Percentiles rank a stretch among this genome's conserved stretches.
phyloP scores from a whole-genome alignment of 1,140 invertebrate genomes.

The Adelges cooleyi region DNA sequence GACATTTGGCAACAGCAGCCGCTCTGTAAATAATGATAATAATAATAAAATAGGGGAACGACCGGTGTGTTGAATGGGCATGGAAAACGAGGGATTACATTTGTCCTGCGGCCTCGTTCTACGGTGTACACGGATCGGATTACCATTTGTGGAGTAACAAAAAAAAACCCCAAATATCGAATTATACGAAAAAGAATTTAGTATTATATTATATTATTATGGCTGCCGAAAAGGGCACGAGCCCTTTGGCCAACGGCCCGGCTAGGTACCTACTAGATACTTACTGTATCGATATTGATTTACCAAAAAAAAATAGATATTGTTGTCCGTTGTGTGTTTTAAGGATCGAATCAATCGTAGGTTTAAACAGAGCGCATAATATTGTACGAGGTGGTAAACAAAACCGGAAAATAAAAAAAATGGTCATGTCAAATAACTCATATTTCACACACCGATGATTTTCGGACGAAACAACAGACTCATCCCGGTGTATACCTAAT shows the following conservation, averaged over 20 bases:
- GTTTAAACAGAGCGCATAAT: neutral
- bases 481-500: no score
- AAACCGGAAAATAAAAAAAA: neutral
- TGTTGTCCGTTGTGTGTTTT: neutral
- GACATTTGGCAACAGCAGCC: neutral
- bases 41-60: neutral
- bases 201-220: no score
- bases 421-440: no score
- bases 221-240: slow-evolving; percentile 1
- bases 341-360: neutral
- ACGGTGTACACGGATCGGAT: slow-evolving; percentile 11
- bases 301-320: neutral
- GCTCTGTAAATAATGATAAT: no score
- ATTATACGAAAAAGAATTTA: neutral
- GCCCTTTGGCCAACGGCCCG: neutral
- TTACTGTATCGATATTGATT: slow-evolving; percentile 4
- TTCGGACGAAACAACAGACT: no score
- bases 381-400: neutral
- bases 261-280: neutral
- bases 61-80: neutral
- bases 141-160: neutral
- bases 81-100: slow-evolving; percentile 18
- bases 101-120: slow-evolving; percentile 25
- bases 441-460: slow-evolving; percentile 1
- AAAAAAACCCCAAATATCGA: slow-evolving; percentile 18